Base-by-base conservation (phyloP, 2,888 invertebrate species). In the Leptarthrus brevirostris region DNA sequence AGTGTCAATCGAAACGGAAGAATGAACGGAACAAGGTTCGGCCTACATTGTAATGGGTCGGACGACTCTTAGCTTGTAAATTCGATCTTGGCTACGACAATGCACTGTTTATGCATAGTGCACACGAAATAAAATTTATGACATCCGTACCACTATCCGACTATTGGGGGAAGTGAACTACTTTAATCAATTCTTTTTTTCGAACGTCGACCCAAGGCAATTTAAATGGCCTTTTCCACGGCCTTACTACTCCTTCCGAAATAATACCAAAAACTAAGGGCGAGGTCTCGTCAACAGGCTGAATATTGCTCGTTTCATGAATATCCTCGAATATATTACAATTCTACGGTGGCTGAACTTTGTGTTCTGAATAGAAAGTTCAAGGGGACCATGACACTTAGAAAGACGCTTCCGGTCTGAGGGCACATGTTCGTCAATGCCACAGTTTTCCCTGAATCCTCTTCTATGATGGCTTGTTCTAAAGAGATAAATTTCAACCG, bases 1-100 rank as follows among this genome's bases (percentile, higher is more conserved):
- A 34, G 58, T 58, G 36, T 58, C 58, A 58, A 58, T 34, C 22
- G 34, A 36, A 40, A 30, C 58, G 58, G 58, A 58, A 58, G 58
- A 58, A 36, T 16, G 16, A 40, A n/a, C 40, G 58, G 22, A 58
- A 14, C 36, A 58, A 36, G 58, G 58, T 3, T 36, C 58, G 36
- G 58, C 58, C 36, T 58, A 58, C 58, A 58, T 58, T 34, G 36
- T 36, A 58, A 58, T 58, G 58, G 18, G 20, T 36, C 58, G 34
- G 3, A 36, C 36, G 58, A 36, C 36, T 40, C n/a, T n/a, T n/a
- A n/a, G n/a, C n/a, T n/a, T n/a, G n/a, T n/a, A n/a, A n/a, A n/a
- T n/a, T 40, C 40, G 8, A 40, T 40, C n/a, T 40, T 6, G 12
- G 40, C 40, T 12, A 6, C 40, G n/a, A 12, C 40, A 12, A n/a